These are phyloP conservation scores for Danio jaintianensis DNA, from an alignment of 2,797 vertebrate species.

Conservation along the genomic window DNA sequence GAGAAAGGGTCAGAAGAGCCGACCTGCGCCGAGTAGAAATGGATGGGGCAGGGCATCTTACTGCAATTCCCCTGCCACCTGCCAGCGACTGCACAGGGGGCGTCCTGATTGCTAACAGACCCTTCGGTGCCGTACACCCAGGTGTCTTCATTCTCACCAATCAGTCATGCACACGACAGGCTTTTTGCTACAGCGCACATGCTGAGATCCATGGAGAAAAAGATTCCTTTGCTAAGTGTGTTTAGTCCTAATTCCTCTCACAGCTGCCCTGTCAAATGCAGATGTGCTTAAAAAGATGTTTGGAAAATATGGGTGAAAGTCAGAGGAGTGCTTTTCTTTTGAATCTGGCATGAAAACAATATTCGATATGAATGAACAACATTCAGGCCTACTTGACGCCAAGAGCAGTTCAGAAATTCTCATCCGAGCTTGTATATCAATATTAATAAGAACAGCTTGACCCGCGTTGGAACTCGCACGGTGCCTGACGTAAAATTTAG, in stretches of 20 bases:
- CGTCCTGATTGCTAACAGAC: conserved; percentile 81
- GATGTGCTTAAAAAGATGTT: conserved; percentile 20
- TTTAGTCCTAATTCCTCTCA: conserved; percentile 30
- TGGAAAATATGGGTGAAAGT: conserved; percentile 22
- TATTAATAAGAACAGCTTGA: conserved; percentile 28
- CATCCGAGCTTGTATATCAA: conserved; percentile 28
- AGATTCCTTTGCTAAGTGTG: conserved; percentile 41
- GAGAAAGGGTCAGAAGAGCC: conserved; percentile 75
- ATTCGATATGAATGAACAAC: conserved; percentile 7
- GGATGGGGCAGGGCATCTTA: conserved; percentile 75
- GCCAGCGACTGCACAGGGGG: conserved; percentile 60
- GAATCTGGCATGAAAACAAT: conserved; percentile 22
- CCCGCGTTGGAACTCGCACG: conserved; percentile 28
- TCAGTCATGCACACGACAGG: conserved; percentile 40
- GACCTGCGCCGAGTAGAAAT: conserved; percentile 77
- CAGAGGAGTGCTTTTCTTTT: not conserved
- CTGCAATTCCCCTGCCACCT: conserved; percentile 75
- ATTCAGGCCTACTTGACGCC: conserved; percentile 43
- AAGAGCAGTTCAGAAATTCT: conserved; percentile 33
- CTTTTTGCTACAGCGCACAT: conserved; percentile 39
- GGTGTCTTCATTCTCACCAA: conserved; percentile 52
- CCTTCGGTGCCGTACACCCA: conserved; percentile 38
- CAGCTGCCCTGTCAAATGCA: conserved; percentile 33
- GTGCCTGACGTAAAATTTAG: conserved; percentile 38
- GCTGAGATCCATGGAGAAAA: conserved; percentile 6